Base-by-base conservation (phyloP, 2,888 invertebrate species). In the Mayetiola destructor region DNA sequence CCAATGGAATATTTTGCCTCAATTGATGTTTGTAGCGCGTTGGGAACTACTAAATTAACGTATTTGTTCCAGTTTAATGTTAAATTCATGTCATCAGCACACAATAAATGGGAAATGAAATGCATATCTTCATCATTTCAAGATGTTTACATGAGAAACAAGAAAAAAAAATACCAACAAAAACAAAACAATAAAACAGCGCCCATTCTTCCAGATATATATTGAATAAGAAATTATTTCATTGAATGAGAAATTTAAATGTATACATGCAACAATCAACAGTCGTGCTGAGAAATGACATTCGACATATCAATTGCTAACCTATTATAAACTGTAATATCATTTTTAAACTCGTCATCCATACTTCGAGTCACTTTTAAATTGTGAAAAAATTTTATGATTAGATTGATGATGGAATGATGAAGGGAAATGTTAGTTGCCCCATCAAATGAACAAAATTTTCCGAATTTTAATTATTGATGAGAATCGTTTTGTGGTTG, bases 301-400 rank as follows among this genome's bases (percentile, higher is more conserved):
- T 42, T 10, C 3, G 16, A 27, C 48, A 27, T 27, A 48, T 48
- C 48, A 48, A 48, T 48, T 48, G 23, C 18, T 16, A 48, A 27
- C 27, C 48, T 14, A 27, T 48, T 4, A 48, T n/a, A 48, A 48
- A n/a, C 27, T 48, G 48, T 48, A n/a, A n/a, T n/a, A 48, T 48
- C 48, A 48, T 48, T 48, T 27, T 9, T 12, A 12, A 32, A 12
- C 6, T 32, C 12, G 32, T 12, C 12, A 32, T 32, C 12, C 32
- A 32, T 32, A 6, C 8, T 12, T 32, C 32, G 32, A 6, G 12
- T 32, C 32, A 32, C 6, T 12, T 32, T 32, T 32, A 12, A 32
- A 32, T 12, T 9, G 8, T 32, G 32, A 32, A 32, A 12, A 32
- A 32, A 32, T 32, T 39, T n/a, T n/a, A n/a, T n/a, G n/a, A n/a